Base-by-base conservation (phyloP, 2,113 vertebrate species). In the Gymnarchus niloticus region DNA sequence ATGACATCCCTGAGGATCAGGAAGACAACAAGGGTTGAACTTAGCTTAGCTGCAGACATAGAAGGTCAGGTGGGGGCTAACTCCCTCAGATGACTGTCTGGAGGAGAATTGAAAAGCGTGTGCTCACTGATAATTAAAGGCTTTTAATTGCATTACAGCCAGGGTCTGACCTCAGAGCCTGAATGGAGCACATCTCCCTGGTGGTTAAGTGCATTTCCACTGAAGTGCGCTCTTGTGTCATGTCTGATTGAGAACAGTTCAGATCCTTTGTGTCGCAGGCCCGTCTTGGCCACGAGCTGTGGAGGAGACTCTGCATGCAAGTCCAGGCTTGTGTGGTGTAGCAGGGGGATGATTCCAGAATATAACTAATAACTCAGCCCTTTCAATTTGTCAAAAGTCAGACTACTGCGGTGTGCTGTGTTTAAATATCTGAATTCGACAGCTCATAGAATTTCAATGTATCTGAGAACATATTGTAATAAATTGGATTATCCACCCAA, bases 121-220 rank as follows among this genome's bases (percentile, higher is more conserved):
- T 89, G 54, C 91, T 91, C 87, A 86, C 90, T 92, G 92, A 94
- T 94, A 93, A 93, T 93, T 78, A 84, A 90, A 91, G 94, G 94
- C 94, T 95, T 93, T 94, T 94, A 94, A 95, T 94, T 92, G 92
- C 93, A 94, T 95, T 93, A 93, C 92, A 90, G 92, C 87, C 91
- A 90, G 90, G 91, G 90, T 92, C 90, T 93, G 92, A 94, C 92
- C 93, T 91, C 86, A 69, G 87, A 90, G 91, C 92, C 91, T 92
- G 87, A 85, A 90, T 91, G 90, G 90, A 90, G 92, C 89, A 85
- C 90, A 87, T 86, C 88, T 92, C 41, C 80, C 73, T 46, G 14
- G 37, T 51, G 33, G 61, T 86, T 88, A 78, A 85, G 57, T 37
- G 28, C 77, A 28, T 46, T 85, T 54, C 81, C 56, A 61, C 4